Percentiles rank a stretch among this genome's conserved stretches.
phyloP scores from a whole-genome alignment of 2,113 vertebrate genomes.

The Tetrao urogallus region DNA sequence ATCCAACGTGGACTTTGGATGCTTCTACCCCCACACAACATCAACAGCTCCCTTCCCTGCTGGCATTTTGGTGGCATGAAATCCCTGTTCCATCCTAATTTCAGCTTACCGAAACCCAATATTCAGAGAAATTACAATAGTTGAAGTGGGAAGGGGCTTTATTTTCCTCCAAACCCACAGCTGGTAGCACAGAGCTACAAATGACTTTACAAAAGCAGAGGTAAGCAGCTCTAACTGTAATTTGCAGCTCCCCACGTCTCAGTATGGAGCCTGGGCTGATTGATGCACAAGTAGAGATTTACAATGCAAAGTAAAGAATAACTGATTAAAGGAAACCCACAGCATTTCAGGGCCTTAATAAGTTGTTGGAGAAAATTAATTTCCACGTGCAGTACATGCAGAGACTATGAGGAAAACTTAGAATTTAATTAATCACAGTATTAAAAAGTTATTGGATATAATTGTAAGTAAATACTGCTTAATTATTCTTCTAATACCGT shows the following conservation, averaged over 20 bases:
- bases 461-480: slow-evolving; percentile 59
- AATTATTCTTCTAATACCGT: slow-evolving; percentile 52
- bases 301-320: slow-evolving; percentile 31
- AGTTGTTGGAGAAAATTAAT: slow-evolving; percentile 49
- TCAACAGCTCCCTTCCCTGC: not conserved
- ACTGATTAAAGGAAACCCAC: not conserved
- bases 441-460: slow-evolving; percentile 41
- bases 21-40: not conserved
- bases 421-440: slow-evolving; percentile 48
- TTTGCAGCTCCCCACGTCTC: not conserved
- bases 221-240: not conserved
- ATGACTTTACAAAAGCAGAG: not conserved
- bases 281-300: slow-evolving; percentile 17
- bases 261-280: not conserved
- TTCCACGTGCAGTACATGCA: slow-evolving; percentile 25
- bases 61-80: not conserved
- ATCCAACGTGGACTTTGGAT: not conserved
- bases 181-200: not conserved
- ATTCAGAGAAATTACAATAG: not conserved
- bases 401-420: slow-evolving; percentile 32
- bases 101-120: not conserved
- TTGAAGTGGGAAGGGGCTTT: not conserved
- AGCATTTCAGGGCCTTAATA: not conserved
- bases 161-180: not conserved
- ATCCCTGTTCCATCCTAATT: not conserved